phyloP scores from a whole-genome alignment of 2,797 vertebrate species.

The Silurus lanzhouensis region DNA sequence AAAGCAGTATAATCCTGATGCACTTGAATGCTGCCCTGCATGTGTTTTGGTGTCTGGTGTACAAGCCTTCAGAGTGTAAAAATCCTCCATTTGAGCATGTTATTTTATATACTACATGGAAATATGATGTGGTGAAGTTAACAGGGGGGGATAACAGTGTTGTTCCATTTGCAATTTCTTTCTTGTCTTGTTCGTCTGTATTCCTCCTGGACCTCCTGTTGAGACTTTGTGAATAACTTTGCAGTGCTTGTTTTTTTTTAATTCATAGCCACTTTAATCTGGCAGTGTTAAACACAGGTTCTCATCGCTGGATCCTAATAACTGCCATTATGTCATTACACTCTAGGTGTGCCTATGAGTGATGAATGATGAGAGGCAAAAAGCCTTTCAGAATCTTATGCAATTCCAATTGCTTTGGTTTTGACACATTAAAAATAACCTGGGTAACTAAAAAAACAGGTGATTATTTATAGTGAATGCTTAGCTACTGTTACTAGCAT shows the following conservation, averaged over 20 bases:
- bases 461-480: neutral
- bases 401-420: neutral
- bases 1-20: neutral
- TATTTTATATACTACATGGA: neutral
- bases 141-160: neutral
- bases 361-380: neutral
- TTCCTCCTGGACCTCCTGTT: neutral
- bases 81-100: neutral
- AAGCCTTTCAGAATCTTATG: neutral
- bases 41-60: neutral
- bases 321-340: neutral
- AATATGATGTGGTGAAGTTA: neutral
- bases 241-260: neutral
- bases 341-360: neutral
- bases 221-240: neutral
- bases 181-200: neutral
- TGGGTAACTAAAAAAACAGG: neutral
- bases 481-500: neutral
- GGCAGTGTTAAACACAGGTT: neutral
- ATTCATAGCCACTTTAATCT: neutral
- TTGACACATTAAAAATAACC: neutral
- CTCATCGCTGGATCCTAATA: neutral
- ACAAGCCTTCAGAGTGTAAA: neutral
- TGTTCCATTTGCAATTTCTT: neutral
- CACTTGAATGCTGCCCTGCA: neutral